These are phyloP conservation scores for Conus canariensis DNA, from an alignment of 2,888 invertebrate species.

Conservation along the genomic window DNA sequence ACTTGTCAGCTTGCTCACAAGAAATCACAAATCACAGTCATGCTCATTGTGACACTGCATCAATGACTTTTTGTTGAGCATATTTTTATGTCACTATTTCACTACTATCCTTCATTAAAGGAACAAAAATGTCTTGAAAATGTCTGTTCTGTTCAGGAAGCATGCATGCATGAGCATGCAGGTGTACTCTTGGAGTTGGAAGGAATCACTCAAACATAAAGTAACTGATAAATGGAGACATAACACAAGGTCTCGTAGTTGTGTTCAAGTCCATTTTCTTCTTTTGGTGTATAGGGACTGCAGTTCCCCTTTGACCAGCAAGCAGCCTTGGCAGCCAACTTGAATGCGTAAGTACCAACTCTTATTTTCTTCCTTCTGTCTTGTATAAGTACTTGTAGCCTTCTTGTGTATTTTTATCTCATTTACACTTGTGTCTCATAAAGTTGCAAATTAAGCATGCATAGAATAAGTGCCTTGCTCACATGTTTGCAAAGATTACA, in stretches of 20 bases:
- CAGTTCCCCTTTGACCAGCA: slow-evolving; percentile 70
- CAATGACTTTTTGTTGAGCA: too few species aligned
- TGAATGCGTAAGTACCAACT: slow-evolving; percentile 69
- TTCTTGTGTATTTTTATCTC: slow-evolving; percentile 26
- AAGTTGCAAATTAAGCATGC: slow-evolving; percentile 26
- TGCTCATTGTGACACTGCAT: too few species aligned
- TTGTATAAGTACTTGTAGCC: slow-evolving; percentile 29
- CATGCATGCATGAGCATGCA: too few species aligned
- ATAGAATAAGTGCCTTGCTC: background rate
- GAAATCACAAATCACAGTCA: too few species aligned
- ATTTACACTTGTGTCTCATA: slow-evolving; percentile 16
- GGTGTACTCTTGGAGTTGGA: background rate
- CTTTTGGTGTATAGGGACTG: slow-evolving; percentile 56
- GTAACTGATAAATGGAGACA: background rate
- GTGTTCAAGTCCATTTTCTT: background rate
- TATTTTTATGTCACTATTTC: too few species aligned
- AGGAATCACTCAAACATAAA: background rate
- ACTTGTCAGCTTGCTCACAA: too few species aligned
- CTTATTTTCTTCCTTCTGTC: slow-evolving; percentile 32
- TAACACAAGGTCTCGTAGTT: too few species aligned
- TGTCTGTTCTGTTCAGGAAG: too few species aligned
- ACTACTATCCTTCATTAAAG: too few species aligned
- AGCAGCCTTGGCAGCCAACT: slow-evolving; percentile 66
- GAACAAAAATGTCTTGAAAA: too few species aligned
- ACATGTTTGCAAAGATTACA: background rate